Base-by-base conservation (phyloP, 2,888 invertebrate species). In the Kryphioiulus occultus region DNA sequence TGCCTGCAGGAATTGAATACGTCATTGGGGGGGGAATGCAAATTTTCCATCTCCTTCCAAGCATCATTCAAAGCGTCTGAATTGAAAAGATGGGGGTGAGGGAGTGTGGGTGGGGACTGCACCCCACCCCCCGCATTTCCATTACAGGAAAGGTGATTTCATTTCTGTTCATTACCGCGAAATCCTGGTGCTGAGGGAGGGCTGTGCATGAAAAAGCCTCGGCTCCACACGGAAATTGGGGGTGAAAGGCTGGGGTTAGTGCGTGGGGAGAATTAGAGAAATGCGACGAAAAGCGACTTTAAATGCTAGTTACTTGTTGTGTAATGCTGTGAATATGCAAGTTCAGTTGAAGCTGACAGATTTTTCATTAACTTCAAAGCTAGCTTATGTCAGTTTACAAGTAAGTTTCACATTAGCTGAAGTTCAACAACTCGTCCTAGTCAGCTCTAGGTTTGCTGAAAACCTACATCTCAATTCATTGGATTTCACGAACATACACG, bases 141-240 rank as follows among this genome's bases (percentile, higher is more conserved):
- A 39, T 39, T 39, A 39, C 39, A 39, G 39, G 59, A 59, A 59
- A 59, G 59, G 59, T 22, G 59, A 59, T 59, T 59, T 59, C 59
- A 59, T 59, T 59, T 59, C 59, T 59, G 59, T 59, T 59, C 59
- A 59, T 59, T 59, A 59, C 59, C n/a, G 53, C 59, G 59, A 59
- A 59, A 59, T 59, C 59, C 59, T 59, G 17, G 59, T 5, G n/a
- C 59, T 22, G 22, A 59, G 59, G n/a, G 17, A n/a, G 22, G 39
- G 5, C 10, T 4, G 22, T 22, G 59, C 4, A 59, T 17, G 53
- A 7, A 59, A 59, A 59, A 22, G 47, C 17, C 47, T 47, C 47
- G 47, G 47, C 47, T 12, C 19, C 47, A 22, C n/a, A 22, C 59
- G 59, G 59, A 22, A 59, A n/a, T 59, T 59, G 3, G 15, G 47